Conservation (phyloP, 2,888 invertebrate genomes). For the Calliphora vomitoria region DNA sequence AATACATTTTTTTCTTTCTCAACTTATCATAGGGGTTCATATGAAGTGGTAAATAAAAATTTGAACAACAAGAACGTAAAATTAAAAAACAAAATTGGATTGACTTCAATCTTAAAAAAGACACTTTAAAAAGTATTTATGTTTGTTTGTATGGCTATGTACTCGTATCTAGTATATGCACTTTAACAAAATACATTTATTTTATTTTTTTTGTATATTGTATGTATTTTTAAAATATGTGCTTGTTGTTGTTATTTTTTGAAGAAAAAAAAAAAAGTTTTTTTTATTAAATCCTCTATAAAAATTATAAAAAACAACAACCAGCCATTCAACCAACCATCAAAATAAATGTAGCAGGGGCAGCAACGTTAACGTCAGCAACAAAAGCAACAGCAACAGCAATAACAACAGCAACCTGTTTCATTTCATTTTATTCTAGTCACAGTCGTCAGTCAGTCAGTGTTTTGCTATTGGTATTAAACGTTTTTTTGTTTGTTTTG, state of each 20-base stretch:
- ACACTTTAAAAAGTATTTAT: slow-evolving; percentile 19
- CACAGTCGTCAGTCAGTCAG: slow-evolving; percentile 47
- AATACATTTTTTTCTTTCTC: neutral
- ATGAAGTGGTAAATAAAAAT: neutral
- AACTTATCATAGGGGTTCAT: neutral
- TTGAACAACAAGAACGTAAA: neutral
- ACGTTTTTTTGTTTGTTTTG: neutral
- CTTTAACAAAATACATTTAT: neutral
- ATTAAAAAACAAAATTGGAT: slow-evolving; percentile 18
- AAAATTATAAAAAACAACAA: slow-evolving; percentile 27
- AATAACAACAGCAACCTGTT: slow-evolving; percentile 63
- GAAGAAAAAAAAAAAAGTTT: neutral
- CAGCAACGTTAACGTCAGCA: slow-evolving; percentile 35
- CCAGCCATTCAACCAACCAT: slow-evolving; percentile 40
- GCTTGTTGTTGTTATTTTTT: neutral
- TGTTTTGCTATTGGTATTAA: slow-evolving; percentile 53
- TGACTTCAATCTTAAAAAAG: slow-evolving; percentile 26
- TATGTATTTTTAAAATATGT: neutral
- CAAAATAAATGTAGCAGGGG: slow-evolving; percentile 43
- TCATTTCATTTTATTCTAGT: slow-evolving; percentile 64
- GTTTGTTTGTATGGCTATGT: neutral
- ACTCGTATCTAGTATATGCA: slow-evolving; percentile 13
- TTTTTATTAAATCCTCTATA: slow-evolving; percentile 5
- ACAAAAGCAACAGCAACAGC: slow-evolving; percentile 56
- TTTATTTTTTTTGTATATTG: neutral